phyloP scores from a whole-genome alignment of 2,113 vertebrate species.

The Lycaon pictus region DNA sequence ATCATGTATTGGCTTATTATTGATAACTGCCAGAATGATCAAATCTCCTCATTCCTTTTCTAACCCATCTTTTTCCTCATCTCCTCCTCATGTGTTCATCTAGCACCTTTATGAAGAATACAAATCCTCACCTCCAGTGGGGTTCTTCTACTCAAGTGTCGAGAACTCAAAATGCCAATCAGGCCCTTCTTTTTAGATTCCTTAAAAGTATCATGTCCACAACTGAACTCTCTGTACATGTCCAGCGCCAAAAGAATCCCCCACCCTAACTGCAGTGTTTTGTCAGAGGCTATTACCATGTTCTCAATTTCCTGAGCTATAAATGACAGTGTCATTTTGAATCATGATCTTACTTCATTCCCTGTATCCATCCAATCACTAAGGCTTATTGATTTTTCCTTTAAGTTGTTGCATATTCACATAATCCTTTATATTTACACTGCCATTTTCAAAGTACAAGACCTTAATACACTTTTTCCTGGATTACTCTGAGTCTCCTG shows the following conservation, averaged over 20 bases:
- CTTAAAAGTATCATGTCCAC: not conserved
- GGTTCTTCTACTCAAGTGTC: not conserved
- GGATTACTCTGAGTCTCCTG: not conserved
- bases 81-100: not conserved
- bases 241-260: not conserved
- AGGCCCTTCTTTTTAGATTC: not conserved
- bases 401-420: not conserved
- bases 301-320: constrained; percentile 16
- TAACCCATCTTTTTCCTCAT: not conserved
- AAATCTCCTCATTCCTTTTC: not conserved
- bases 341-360: constrained; percentile 21
- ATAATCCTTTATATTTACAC: not conserved
- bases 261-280: not conserved
- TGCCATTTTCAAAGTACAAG: not conserved
- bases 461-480: not conserved
- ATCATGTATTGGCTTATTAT: not conserved
- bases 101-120: not conserved
- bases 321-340: not conserved
- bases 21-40: not conserved
- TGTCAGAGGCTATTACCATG: not conserved
- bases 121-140: not conserved
- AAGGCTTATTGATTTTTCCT: not conserved
- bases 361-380: not conserved
- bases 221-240: not conserved
- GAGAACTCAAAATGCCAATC: not conserved